Conservation (phyloP, 2,797 vertebrate genomes). For the Tympanoctomys barrerae region DNA sequence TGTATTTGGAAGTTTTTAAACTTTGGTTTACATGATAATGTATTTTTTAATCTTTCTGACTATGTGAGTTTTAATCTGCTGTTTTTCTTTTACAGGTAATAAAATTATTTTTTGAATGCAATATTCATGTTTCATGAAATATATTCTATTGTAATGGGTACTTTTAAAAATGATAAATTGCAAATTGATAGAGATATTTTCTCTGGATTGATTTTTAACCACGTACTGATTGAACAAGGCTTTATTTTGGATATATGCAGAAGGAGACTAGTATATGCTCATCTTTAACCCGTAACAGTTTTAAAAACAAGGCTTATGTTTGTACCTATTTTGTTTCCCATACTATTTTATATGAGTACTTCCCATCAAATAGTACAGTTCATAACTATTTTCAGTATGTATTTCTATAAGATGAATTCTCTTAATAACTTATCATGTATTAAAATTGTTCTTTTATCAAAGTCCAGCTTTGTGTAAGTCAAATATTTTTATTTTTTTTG, state of each 20-base stretch:
- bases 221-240: background rate
- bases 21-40: background rate
- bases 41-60: constrained; percentile 46
- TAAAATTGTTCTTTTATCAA: constrained; percentile 5
- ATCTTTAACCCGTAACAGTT: background rate
- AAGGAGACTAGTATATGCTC: background rate
- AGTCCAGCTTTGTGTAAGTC: background rate
- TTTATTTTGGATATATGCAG: constrained; percentile 36
- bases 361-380: constrained; percentile 23
- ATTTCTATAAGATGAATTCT: background rate
- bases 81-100: constrained; percentile 26
- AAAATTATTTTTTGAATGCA: constrained; percentile 50
- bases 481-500: background rate
- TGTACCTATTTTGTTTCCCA: background rate
- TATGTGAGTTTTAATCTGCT: constrained; percentile 40
- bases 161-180: background rate
- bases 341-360: constrained; percentile 5
- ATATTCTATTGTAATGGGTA: constrained; percentile 28
- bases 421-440: background rate
- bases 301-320: background rate
- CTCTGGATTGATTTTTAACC: background rate
- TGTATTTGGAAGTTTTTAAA: background rate
- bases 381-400: constrained; percentile 24
- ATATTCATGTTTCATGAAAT: constrained; percentile 56
- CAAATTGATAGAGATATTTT: background rate